Percentiles rank a stretch among this genome's conserved stretches.
phyloP scores from a whole-genome alignment of 2,888 invertebrate species.

The Drosophila parthenogenetica region DNA sequence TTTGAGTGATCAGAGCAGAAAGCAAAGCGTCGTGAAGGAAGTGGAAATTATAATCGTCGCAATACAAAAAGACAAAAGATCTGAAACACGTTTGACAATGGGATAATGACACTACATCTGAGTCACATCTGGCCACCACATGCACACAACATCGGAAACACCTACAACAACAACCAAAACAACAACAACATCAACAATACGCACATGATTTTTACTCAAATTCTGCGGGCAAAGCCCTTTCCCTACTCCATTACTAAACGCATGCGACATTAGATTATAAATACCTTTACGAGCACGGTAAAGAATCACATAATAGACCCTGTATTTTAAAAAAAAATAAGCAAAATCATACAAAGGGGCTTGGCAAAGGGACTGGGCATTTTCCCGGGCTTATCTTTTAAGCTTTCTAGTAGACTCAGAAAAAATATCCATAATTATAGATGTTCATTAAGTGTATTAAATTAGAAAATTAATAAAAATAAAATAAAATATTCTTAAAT shows the following conservation, averaged over 20 bases:
- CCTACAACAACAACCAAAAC: not conserved
- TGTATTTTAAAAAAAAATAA: no score
- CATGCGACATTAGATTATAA: constrained; percentile 26
- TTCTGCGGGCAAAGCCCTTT: not conserved
- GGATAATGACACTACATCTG: constrained; percentile 62
- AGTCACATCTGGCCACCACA: constrained; percentile 65
- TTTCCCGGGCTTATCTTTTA: no score
- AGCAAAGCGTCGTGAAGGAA: constrained; percentile 2
- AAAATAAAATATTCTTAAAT: no score
- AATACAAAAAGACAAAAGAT: constrained; percentile 40
- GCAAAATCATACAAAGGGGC: no score
- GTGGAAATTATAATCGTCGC: constrained; percentile 21
- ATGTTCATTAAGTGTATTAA: no score
- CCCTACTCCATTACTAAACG: constrained; percentile 12
- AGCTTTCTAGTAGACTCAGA: no score
- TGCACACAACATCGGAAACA: constrained; percentile 33
- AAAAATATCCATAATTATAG: no score
- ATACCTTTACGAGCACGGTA: not conserved
- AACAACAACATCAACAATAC: not conserved
- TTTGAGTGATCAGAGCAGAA: constrained; percentile 21
- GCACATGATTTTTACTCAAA: not conserved
- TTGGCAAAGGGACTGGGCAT: no score
- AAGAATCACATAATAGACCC: not conserved
- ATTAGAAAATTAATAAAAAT: no score
- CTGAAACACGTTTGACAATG: constrained; percentile 55